Percentiles rank a stretch among this genome's conserved stretches.
phyloP scores from a whole-genome alignment of 2,113 vertebrate species.

The Syngnathus typhle region DNA sequence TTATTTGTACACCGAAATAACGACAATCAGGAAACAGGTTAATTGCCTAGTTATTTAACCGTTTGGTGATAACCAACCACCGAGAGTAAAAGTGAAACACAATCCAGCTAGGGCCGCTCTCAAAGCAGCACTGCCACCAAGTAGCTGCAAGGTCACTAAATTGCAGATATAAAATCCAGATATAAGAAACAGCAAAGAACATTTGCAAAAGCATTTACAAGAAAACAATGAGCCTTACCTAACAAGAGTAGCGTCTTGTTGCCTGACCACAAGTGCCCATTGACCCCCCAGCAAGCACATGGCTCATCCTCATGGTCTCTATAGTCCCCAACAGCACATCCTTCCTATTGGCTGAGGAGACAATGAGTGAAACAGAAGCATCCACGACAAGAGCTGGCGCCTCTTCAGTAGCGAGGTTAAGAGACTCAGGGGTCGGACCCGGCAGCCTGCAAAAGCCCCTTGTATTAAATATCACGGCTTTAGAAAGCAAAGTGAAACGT shows the following conservation, averaged over 20 bases:
- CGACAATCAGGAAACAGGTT: too few relatives aligned
- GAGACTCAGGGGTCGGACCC: slow-evolving; percentile 48
- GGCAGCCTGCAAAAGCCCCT: slow-evolving; percentile 43
- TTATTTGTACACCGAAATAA: too few relatives aligned
- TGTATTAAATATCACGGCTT: slow-evolving; percentile 75
- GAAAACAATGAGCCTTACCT: slow-evolving; percentile 45
- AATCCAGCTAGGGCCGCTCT: slow-evolving; percentile 21
- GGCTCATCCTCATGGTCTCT: slow-evolving; percentile 49
- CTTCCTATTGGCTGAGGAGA: slow-evolving; percentile 60
- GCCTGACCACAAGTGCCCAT: slow-evolving; percentile 33
- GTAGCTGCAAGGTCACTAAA: slow-evolving; percentile 2
- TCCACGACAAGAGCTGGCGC: slow-evolving; percentile 37
- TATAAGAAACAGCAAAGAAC: not conserved
- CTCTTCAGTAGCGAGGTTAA: slow-evolving; percentile 20
- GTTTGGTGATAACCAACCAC: slow-evolving; percentile 43
- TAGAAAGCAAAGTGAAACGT: slow-evolving; percentile 65
- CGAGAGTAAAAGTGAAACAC: slow-evolving; percentile 41
- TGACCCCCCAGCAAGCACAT: slow-evolving; percentile 50
- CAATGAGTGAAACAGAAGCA: slow-evolving; percentile 62
- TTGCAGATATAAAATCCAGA: not conserved
- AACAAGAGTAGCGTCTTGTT: slow-evolving; percentile 13
- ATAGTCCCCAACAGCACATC: slow-evolving; percentile 30
- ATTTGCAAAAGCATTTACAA: not conserved
- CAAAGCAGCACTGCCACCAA: slow-evolving; percentile 19
- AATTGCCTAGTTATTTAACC: slow-evolving; percentile 10